Percentiles rank a stretch among this genome's conserved stretches.
phyloP scores from a whole-genome alignment of 2,113 vertebrate species.

The Lamprologus ornatipinnis region DNA sequence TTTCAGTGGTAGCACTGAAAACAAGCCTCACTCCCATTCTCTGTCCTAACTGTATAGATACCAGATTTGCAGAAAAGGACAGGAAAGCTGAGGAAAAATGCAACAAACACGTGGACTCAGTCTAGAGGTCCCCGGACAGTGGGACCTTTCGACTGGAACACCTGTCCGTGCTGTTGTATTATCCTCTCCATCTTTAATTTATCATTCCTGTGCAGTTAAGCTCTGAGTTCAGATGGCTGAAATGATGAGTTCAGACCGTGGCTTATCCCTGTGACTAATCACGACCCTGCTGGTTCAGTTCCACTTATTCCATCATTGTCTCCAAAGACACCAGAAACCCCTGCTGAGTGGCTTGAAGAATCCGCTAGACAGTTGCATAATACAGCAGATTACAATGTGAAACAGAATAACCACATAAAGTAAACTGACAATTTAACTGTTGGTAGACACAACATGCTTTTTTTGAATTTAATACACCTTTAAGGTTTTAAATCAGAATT shows the following conservation, averaged over 20 bases:
- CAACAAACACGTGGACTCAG: not conserved
- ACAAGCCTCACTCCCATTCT: not conserved
- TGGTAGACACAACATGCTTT: not conserved
- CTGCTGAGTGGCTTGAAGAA: not conserved
- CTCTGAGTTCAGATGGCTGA: not conserved
- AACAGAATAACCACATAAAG: not conserved
- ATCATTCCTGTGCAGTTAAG: not conserved
- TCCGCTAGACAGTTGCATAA: slow-evolving; percentile 11
- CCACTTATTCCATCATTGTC: slow-evolving; percentile 32
- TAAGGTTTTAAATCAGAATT: not conserved
- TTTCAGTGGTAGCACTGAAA: not conserved
- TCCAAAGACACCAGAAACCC: not conserved
- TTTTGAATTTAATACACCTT: not conserved
- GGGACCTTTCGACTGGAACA: not conserved
- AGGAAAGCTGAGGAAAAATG: not conserved
- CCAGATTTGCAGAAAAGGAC: not conserved
- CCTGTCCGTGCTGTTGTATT: not conserved
- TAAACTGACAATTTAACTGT: not conserved
- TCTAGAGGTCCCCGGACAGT: not conserved
- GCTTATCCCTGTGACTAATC: slow-evolving; percentile 36
- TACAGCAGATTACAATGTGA: not conserved
- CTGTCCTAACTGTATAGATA: not conserved
- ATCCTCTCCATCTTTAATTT: not conserved
- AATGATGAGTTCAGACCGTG: slow-evolving; percentile 1
- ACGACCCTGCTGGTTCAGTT: not conserved